Conservation (phyloP, 1,140 invertebrate genomes). For the Lepidurus couesii region DNA sequence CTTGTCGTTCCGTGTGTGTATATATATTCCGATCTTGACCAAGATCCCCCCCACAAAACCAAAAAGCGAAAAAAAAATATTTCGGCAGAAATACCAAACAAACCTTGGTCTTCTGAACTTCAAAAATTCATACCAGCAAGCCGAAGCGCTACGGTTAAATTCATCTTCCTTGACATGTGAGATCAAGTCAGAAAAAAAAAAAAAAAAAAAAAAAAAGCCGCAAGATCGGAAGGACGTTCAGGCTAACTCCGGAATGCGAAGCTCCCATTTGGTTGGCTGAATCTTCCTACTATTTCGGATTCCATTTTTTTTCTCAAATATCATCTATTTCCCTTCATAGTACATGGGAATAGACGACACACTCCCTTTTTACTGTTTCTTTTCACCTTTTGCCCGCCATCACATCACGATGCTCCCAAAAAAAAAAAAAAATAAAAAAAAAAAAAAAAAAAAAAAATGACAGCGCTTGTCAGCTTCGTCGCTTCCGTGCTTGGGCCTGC, state of each 20-base stretch:
- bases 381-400: not conserved
- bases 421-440: not conserved
- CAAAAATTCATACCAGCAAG: not conserved
- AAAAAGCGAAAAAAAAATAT: not conserved
- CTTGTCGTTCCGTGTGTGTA: not conserved
- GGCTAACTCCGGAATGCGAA: not conserved
- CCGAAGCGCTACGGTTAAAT: not conserved
- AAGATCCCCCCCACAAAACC: not conserved
- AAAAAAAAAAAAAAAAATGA: not conserved
- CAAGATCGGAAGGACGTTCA: not conserved
- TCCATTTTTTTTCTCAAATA: not conserved
- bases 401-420: not conserved
- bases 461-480: constrained; percentile 20
- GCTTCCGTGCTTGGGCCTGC: constrained; percentile 6
- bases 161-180: not conserved
- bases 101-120: not conserved
- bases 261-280: not conserved
- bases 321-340: not conserved
- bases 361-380: not conserved
- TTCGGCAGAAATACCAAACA: not conserved
- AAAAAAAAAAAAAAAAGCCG: not conserved
- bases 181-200: not conserved
- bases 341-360: not conserved
- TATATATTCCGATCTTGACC: not conserved
- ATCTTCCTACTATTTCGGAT: constrained; percentile 1